phyloP scores from a whole-genome alignment of 2,888 invertebrate genomes.

The Tipula unca region DNA sequence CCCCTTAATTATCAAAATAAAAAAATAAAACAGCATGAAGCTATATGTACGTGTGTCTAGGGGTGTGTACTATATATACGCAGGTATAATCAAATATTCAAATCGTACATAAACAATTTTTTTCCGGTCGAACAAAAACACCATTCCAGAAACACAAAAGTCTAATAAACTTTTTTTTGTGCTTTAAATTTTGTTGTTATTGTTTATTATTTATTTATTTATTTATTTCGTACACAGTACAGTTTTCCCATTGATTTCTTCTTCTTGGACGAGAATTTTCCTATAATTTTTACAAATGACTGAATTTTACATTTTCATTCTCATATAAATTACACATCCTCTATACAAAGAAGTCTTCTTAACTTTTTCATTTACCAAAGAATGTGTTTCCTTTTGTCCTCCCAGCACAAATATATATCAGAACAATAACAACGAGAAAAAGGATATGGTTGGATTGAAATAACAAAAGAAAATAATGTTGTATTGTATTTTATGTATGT shows the following conservation, averaged over 20 bases:
- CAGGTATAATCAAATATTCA: neutral
- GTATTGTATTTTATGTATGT: neutral
- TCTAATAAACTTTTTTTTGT: neutral
- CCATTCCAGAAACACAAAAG: neutral
- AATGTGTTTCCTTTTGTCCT: neutral
- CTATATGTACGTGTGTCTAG: no score
- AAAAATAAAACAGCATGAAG: neutral
- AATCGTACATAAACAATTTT: neutral
- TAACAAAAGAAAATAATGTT: neutral
- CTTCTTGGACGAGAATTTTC: neutral
- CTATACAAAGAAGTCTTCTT: neutral
- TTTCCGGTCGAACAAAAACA: neutral
- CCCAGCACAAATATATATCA: neutral
- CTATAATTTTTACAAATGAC: neutral
- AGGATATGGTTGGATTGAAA: neutral
- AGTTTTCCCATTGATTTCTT: neutral
- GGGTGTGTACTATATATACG: no score
- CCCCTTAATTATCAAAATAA: neutral
- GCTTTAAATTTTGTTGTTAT: neutral
- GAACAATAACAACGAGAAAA: neutral
- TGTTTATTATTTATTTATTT: neutral
- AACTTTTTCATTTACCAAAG: neutral
- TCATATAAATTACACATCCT: neutral
- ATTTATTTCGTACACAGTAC: neutral
- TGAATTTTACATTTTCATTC: neutral